phyloP scores from a whole-genome alignment of 2,113 vertebrate genomes.

The Agapornis roseicollis region DNA sequence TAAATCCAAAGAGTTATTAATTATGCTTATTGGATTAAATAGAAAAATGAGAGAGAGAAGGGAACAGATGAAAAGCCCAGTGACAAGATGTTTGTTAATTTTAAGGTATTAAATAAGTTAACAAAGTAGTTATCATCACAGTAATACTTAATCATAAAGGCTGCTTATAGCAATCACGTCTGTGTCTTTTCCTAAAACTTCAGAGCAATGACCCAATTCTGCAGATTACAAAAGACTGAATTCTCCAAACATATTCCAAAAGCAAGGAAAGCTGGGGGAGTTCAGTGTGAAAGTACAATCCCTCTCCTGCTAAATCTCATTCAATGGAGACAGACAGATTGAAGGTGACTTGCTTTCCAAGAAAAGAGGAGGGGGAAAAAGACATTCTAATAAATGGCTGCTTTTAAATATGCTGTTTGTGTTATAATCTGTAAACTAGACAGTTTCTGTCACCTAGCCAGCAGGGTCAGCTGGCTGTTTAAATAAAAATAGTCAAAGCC shows the following conservation, averaged over 20 bases:
- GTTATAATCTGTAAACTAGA: constrained; percentile 11
- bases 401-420: constrained; percentile 21
- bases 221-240: background rate
- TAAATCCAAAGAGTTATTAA: background rate
- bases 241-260: constrained; percentile 22
- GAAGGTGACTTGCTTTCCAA: constrained; percentile 36
- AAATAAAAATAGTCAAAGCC: background rate
- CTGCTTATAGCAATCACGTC: background rate
- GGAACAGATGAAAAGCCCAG: background rate
- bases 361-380: background rate
- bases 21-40: background rate
- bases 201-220: background rate
- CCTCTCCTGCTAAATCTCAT: background rate
- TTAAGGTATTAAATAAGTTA: background rate
- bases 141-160: background rate
- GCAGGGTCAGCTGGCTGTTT: background rate
- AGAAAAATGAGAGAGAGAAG: background rate
- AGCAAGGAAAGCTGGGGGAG: background rate
- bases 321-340: background rate
- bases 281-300: background rate
- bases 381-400: constrained; percentile 6
- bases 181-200: background rate
- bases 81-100: background rate
- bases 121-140: background rate
- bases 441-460: constrained; percentile 8